These are phyloP conservation scores for Stenichneumon culpator DNA, from an alignment of 2,888 invertebrate genomes.

Conservation along the genomic window DNA sequence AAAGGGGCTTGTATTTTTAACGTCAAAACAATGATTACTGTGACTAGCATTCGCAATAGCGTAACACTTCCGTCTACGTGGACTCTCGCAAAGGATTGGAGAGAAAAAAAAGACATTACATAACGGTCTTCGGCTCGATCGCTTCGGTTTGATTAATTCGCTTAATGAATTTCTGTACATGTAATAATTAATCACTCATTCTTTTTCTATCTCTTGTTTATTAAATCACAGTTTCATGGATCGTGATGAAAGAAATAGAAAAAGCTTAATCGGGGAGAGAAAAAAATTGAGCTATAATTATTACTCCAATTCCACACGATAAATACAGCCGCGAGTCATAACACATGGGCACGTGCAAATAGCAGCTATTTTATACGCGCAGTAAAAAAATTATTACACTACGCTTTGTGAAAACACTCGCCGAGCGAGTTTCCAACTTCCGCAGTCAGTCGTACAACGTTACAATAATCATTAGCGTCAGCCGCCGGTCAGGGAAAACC, in stretches of 20 bases:
- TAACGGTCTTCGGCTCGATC: neutral
- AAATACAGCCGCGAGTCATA: neutral
- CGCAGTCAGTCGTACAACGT: conserved; percentile 13
- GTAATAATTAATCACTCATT: conserved; percentile 8
- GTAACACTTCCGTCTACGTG: conserved; percentile 11
- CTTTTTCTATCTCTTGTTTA: neutral
- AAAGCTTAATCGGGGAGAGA: neutral
- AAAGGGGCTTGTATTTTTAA: neutral
- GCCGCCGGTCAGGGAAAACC: neutral
- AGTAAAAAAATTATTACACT: conserved; percentile 16
- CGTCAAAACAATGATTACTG: conserved; percentile 4
- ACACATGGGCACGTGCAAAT: neutral
- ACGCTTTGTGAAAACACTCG: neutral
- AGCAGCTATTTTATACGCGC: conserved; percentile 1
- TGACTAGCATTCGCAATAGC: neutral
- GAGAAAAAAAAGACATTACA: neutral
- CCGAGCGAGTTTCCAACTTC: conserved; percentile 29
- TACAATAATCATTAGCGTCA: neutral
- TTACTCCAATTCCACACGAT: neutral
- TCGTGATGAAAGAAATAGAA: neutral
- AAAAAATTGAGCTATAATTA: neutral
- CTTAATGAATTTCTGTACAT: neutral
- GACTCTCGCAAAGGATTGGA: neutral
- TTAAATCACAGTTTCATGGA: neutral
- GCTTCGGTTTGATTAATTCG: neutral